Base-by-base conservation (phyloP, 2,888 invertebrate species). In the Eupithecia insigniata region DNA sequence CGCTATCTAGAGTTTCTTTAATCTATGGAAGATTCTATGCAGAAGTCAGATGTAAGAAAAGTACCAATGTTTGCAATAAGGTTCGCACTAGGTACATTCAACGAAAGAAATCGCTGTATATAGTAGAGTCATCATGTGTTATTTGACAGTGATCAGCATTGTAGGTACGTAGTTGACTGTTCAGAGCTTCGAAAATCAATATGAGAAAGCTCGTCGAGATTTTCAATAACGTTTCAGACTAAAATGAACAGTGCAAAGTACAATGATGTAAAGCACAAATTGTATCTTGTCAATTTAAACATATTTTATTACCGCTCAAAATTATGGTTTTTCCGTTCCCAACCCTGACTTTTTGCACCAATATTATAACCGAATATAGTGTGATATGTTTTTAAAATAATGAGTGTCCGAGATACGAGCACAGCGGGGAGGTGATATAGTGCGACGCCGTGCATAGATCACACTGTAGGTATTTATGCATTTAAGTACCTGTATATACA, bases 361-460 rank as follows among this genome's bases (percentile, higher is more conserved):
- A 87, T 87, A 89, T 86, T 82, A 82, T 86, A 66, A 71, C 71
- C 84, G 80, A 84, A 87, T 83, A 83, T 84, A 87, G 85, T 82
- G 84, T 79, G 86, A 83, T 85, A 85, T 89, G 88, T 89, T 89
- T 88, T 88, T 87, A 87, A 89, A 90, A 88, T 89, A 90, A 86
- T 84, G 87, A 84, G 83, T 80, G 82, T 79, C 71, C 76, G 78
- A 81, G 79, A 81, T 82, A 85, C 82, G 83, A 80, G 67, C 87
- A 79, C 87, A 81, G 86, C 87, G 83, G 87, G 88, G 76, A 76
- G 74, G 81, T 84, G 85, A 87, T 83, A 83, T 85, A 85, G 83
- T 81, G 81, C 81, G 87, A 87, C 87, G 83, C 75, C 76, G 76
- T 76, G 79, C 88, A 86, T 88, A 88, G 85, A 88, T 89, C 87